Base-by-base conservation (phyloP, 1,140 invertebrate genomes). In the Bombyx mandarina region DNA sequence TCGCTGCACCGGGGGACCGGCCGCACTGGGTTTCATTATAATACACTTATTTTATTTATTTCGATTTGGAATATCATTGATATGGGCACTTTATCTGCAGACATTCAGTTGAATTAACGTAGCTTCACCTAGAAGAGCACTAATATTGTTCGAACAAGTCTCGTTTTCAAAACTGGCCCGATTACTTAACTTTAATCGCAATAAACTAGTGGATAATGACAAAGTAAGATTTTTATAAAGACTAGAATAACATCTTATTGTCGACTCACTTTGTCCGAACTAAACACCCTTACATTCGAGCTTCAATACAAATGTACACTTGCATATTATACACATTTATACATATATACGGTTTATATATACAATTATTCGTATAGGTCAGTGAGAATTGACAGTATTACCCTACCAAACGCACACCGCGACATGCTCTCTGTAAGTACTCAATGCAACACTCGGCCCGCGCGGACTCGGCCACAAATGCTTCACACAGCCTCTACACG, bases 181-280 rank as follows among this genome's bases (percentile, higher is more conserved):
- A 4, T 53, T 9, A 55, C 45, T 47, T 55, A 55, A 55, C 54
- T 2, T 35, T 35, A 18, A 55, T 43, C 46, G n/a, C 35, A 50
- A 44, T 54, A 54, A 45, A 12, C 58, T 60, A 58, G 45, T 53
- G 50, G 45, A 55, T 55, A 47, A 49, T 56, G 67, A 77, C 74
- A 79, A 83, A 81, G 73, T 69, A 78, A 79, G 70, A 70, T 72
- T 71, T 71, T 66, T 72, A 63, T 68, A 73, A 61, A 80, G 82
- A 86, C 82, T 86, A 86, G 82, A 86, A 67, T 72, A 68, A 63
- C 67, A 70, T 75, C 68, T 84, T 86, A 86, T 86, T 86, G 82
- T 86, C 82, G 60, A 73, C 71, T 77, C 73, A 76, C 80, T 82
- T 75, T 72, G 70, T 79, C 67, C 59, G 75, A 72, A 72, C 75